phyloP scores from a whole-genome alignment of 1,140 invertebrate genomes.

The Spodoptera frugiperda region DNA sequence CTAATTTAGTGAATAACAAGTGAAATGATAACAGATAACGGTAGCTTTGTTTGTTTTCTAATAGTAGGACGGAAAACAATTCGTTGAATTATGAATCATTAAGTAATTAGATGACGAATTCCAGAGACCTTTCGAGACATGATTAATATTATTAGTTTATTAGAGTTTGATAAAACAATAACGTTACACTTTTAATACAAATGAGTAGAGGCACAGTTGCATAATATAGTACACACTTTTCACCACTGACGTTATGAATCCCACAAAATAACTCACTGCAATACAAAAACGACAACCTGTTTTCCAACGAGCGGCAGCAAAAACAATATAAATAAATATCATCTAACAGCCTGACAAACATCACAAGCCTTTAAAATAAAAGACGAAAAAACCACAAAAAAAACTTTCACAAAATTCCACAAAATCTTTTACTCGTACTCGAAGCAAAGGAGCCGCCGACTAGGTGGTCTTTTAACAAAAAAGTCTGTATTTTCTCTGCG shows the following conservation, averaged over 20 bases:
- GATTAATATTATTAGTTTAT: too few species aligned
- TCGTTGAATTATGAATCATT: too few species aligned
- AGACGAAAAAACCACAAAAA: constrained; percentile 27
- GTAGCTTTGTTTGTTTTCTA: constrained; percentile 1
- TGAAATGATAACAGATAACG: constrained; percentile 42
- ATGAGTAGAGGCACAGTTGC: too few species aligned
- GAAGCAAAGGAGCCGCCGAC: constrained; percentile 9
- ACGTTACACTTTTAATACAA: too few species aligned
- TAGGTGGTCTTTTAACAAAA: constrained; percentile 44
- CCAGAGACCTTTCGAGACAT: too few species aligned
- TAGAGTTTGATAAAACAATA: too few species aligned
- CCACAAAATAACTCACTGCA: too few species aligned
- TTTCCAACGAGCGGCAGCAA: neutral
- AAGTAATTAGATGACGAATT: too few species aligned
- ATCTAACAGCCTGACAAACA: neutral
- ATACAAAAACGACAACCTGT: too few species aligned
- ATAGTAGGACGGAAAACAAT: neutral
- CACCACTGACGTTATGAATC: too few species aligned
- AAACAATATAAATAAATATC: neutral
- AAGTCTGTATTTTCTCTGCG: constrained; percentile 51
- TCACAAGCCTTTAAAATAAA: constrained; percentile 13
- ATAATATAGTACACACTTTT: too few species aligned
- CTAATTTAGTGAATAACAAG: constrained; percentile 43
- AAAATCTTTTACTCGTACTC: constrained; percentile 13
- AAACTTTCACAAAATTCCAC: constrained; percentile 15